Percentiles rank a stretch among this genome's conserved stretches.
Evolutionary conservation across 2,888 invertebrate genomes (phyloP).

Genomic region (Gibbula magus): DNA sequence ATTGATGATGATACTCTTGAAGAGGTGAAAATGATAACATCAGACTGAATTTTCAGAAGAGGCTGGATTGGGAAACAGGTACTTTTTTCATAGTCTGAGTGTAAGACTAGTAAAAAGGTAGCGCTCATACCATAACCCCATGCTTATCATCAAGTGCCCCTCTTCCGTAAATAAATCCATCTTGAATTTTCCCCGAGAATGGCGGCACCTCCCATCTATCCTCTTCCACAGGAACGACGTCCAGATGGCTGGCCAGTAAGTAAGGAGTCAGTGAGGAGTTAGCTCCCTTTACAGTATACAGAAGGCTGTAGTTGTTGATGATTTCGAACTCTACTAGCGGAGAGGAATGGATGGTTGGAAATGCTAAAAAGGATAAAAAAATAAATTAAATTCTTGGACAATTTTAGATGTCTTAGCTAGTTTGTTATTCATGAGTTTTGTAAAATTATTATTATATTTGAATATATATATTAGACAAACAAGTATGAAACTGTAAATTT

Average conservation of each 20-base stretch:
- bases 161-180: constrained; percentile 77
- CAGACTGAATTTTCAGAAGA: background rate
- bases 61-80: too few species aligned
- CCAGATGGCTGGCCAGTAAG: constrained; percentile 77
- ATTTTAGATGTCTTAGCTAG: background rate
- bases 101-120: background rate
- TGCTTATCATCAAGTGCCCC: constrained; percentile 78
- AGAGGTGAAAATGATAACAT: background rate
- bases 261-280: constrained; percentile 74
- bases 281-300: constrained; percentile 75
- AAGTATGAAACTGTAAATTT: too few species aligned
- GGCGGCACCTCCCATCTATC: constrained; percentile 73
- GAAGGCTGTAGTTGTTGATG: constrained; percentile 74
- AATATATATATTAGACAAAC: too few species aligned
- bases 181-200: constrained; percentile 75
- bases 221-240: constrained; percentile 76
- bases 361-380: constrained; percentile 53
- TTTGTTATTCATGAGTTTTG: background rate
- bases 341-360: constrained; percentile 60
- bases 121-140: constrained; percentile 74
- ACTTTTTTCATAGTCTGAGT: too few species aligned
- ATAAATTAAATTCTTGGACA: background rate
- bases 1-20: too few species aligned
- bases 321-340: constrained; percentile 60
- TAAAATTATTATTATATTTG: too few species aligned